phyloP scores from a whole-genome alignment of 1,140 invertebrate species.

The Penaeus indicus region DNA sequence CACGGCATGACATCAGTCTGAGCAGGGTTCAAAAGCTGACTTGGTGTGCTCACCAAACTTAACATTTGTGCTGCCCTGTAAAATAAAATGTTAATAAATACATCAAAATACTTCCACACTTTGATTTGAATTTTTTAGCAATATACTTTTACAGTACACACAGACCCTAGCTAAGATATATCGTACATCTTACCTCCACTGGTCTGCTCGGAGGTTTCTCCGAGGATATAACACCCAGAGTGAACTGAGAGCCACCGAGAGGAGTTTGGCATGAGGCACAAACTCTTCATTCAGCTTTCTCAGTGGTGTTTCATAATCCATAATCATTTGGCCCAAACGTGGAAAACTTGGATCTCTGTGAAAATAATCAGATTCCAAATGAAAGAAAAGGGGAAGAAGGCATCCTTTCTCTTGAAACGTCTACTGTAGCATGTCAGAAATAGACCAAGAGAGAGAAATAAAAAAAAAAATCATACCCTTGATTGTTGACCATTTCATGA shows the following conservation, averaged over 20 bases:
- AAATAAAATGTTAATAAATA: constrained; percentile 29
- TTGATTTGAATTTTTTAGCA: too few relatives aligned
- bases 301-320: constrained; percentile 96
- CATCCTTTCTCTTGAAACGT: too few relatives aligned
- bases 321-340: constrained; percentile 94
- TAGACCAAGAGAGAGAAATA: neutral
- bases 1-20: constrained; percentile 96
- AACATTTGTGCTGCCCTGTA: constrained; percentile 87
- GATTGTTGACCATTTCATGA: constrained; percentile 94
- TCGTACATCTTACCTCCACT: constrained; percentile 78
- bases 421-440: neutral
- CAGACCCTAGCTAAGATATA: neutral
- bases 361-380: neutral
- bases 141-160: neutral
- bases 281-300: constrained; percentile 98
- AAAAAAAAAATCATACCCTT: constrained; percentile 69
- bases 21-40: constrained; percentile 91
- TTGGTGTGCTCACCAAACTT: constrained; percentile 92
- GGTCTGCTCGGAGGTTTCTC: constrained; percentile 92
- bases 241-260: constrained; percentile 88
- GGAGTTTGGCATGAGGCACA: constrained; percentile 90
- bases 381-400: constrained; percentile 42
- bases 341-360: constrained; percentile 91
- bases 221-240: constrained; percentile 88
- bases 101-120: neutral